These are phyloP conservation scores for Lepidochrysops patricia DNA, from an alignment of 2,888 invertebrate genomes.

Conservation along the genomic window DNA sequence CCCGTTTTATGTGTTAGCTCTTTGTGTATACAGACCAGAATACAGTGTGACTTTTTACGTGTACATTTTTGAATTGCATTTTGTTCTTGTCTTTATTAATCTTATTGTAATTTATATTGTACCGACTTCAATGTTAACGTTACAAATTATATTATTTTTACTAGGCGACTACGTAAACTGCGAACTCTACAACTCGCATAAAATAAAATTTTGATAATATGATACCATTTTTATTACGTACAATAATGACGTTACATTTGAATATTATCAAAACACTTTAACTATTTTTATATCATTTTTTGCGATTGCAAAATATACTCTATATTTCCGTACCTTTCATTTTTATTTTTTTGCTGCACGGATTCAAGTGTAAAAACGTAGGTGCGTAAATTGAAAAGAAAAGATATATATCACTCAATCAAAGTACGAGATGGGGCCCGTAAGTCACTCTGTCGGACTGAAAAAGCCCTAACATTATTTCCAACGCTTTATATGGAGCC, in stretches of 20 bases:
- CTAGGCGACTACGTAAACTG: background rate
- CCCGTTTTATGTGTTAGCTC: conserved; percentile 3
- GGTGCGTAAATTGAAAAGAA: background rate
- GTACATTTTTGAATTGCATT: too few relatives aligned
- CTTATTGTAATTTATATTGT: too few relatives aligned
- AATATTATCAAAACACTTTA: background rate
- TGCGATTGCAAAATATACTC: background rate
- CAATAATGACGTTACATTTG: background rate
- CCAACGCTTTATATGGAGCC: background rate
- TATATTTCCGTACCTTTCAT: background rate
- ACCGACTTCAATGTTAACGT: too few relatives aligned
- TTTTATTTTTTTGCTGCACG: background rate
- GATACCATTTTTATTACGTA: background rate
- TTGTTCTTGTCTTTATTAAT: too few relatives aligned
- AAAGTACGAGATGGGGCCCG: background rate
- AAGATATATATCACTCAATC: background rate
- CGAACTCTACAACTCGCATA: background rate
- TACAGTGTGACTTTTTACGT: background rate
- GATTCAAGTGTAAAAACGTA: background rate
- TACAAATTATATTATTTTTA: too few relatives aligned
- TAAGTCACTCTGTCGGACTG: background rate
- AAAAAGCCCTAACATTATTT: conserved; percentile 6
- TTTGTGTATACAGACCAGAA: too few relatives aligned
- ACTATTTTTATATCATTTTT: background rate
- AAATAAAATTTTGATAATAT: background rate